Evolutionary conservation across 1,140 invertebrate species (phyloP).

Genomic region (Brevipalpus yothersi): DNA sequence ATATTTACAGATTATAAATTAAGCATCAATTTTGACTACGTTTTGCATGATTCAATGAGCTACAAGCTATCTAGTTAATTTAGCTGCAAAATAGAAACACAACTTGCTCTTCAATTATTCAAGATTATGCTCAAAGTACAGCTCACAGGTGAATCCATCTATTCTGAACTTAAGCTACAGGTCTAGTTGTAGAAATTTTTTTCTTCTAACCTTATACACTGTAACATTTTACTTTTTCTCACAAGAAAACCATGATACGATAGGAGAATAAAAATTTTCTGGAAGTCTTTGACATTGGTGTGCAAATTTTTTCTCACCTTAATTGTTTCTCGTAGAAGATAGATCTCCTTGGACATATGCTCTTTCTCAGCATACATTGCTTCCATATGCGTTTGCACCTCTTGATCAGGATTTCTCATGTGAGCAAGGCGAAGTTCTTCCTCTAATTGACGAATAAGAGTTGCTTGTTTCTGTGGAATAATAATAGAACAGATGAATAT

Average conservation of each 20-base stretch:
- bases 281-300: neutral
- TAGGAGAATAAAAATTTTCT: neutral
- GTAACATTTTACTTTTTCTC: neutral
- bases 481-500: neutral
- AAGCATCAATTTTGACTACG: no score
- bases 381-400: slow-evolving; percentile 75
- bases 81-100: no score
- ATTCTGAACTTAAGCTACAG: no score
- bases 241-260: no score
- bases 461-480: slow-evolving; percentile 66
- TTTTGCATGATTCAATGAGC: no score
- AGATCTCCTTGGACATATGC: slow-evolving; percentile 75
- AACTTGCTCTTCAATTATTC: no score
- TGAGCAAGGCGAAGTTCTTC: slow-evolving; percentile 56
- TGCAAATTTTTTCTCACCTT: slow-evolving; percentile 33
- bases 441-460: slow-evolving; percentile 73
- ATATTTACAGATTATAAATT: no score
- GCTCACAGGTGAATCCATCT: no score
- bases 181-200: neutral
- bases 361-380: slow-evolving; percentile 77
- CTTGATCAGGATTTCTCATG: slow-evolving; percentile 46
- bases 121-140: no score
- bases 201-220: neutral
- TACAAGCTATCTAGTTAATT: no score
- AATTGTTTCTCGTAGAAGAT: slow-evolving; percentile 76